Base-by-base conservation (phyloP, 2,113 vertebrate genomes). In the Physeter macrocephalus region DNA sequence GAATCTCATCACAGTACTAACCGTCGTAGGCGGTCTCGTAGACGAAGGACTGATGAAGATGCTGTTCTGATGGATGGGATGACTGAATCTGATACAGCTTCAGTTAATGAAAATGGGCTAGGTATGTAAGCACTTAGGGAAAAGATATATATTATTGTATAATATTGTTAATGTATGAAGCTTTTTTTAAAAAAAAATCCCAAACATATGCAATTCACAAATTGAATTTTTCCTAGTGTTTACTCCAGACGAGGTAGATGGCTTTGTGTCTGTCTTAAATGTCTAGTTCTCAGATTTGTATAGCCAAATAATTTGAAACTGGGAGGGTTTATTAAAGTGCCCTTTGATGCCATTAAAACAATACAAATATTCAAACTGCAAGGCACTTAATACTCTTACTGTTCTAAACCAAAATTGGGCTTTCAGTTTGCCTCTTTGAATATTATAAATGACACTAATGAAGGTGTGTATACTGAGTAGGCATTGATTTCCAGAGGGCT, bases 81-180 rank as follows among this genome's bases (percentile, higher is more conserved):
- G 99, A 99, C 99, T 97, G 99, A 99, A 98, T 99, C 99, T 34
- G 99, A 99, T 98, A 99, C 99, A 74, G 98, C 99, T 81, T 99
- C 99, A 67, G 98, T 99, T 98, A 99, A 99, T 97, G 99, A 99
- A 98, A 99, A 99, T 96, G 99, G 99, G 98, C 99, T 99, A 96
- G 99, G 99, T 99, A 99, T 98, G 99, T 98, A 98, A 98, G 96
- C 94, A 69, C 57, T 93, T 97, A 93, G 94, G 61, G 81, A 39
- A 72, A 91, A 82, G 41, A 95, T 64, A 69, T 0, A 66, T 61
- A 75, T 54, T 84, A 46, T 36, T 88, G 83, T 95, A 84, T 90
- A n/a, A 43, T 93, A 54, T 13, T 88, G 25, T 59, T 94, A 92
- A 59, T 83, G 39, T 93, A 84, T 93, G 67, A 89, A 17, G 21